Evolutionary conservation across 2,888 invertebrate genomes (phyloP).

Genomic region (Caenorhabditis macrosperma): DNA sequence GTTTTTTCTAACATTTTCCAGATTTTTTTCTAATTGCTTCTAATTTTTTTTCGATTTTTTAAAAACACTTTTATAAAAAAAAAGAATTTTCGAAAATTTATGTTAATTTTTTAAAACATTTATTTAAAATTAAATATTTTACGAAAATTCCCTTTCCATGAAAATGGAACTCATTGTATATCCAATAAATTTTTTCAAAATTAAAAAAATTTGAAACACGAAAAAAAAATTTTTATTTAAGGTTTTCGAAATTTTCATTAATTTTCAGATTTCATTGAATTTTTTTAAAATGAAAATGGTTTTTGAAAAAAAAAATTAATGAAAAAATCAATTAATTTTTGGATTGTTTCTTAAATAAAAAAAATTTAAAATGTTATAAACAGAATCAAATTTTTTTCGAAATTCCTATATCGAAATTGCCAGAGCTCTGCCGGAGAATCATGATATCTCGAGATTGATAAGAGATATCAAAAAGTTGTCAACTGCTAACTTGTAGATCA

Average conservation of each 20-base stretch:
- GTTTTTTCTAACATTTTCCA: not conserved
- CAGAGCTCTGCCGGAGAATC: too few relatives aligned
- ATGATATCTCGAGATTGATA: too few relatives aligned
- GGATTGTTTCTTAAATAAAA: not conserved
- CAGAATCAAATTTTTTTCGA: not conserved
- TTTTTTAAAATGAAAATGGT: not conserved
- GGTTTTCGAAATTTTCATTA: not conserved
- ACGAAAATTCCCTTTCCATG: too few relatives aligned
- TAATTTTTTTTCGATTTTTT: too few relatives aligned
- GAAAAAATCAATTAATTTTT: too few relatives aligned
- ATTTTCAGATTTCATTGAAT: not conserved
- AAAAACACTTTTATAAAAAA: too few relatives aligned
- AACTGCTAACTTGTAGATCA: too few relatives aligned
- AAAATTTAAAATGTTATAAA: not conserved
- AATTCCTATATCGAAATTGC: too few relatives aligned
- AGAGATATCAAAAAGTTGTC: too few relatives aligned
- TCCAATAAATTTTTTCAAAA: not conserved
- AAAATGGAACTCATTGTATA: not conserved
- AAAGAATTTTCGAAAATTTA: too few relatives aligned
- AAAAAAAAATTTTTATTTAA: not conserved
- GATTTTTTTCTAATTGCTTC: too few relatives aligned
- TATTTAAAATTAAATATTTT: not conserved
- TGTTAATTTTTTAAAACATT: not conserved
- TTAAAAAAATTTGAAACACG: not conserved
- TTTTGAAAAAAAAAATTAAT: too few relatives aligned